A percentile compares a stretch with the other conserved stretches of the same genome.
These are phyloP conservation scores for Rhinoraja longicauda DNA, from an alignment of 2,797 vertebrate genomes.

Conservation along the genomic window DNA sequence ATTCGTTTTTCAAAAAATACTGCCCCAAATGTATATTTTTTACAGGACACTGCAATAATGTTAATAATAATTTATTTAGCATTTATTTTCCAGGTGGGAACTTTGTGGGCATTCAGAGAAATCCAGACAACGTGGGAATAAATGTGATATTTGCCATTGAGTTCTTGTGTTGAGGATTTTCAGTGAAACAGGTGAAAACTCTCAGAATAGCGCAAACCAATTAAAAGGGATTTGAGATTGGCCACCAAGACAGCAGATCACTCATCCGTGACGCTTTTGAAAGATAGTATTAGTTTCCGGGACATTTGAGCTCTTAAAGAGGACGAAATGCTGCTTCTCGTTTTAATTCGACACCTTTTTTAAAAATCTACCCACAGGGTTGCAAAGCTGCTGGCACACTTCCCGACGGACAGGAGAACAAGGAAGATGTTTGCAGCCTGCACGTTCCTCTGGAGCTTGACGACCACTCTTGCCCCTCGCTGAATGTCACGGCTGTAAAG, in stretches of 20 bases:
- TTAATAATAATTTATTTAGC: not conserved
- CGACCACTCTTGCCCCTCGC: slow-evolving; percentile 52
- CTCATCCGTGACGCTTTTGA: slow-evolving; percentile 30
- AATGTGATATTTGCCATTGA: not conserved
- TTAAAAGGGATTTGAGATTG: slow-evolving; percentile 22
- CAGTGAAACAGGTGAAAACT: not conserved
- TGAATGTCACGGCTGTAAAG: slow-evolving; percentile 47
- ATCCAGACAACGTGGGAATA: not conserved
- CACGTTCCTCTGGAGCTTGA: slow-evolving; percentile 60
- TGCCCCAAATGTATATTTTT: not conserved
- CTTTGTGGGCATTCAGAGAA: not conserved
- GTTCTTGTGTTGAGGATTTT: not conserved
- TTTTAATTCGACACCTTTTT: not conserved
- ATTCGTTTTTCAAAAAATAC: not conserved
- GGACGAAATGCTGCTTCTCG: slow-evolving; percentile 18
- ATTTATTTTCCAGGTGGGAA: not conserved
- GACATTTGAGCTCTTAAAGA: slow-evolving; percentile 33
- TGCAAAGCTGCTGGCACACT: not conserved
- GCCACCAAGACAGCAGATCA: slow-evolving; percentile 21
- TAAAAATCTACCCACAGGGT: slow-evolving; percentile 24
- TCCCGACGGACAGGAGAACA: slow-evolving; percentile 41
- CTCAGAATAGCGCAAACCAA: slow-evolving; percentile 19
- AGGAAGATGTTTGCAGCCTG: slow-evolving; percentile 53
- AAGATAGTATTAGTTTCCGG: slow-evolving; percentile 37
- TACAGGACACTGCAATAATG: not conserved